These are phyloP conservation scores for Opisthograptis luteolata DNA, from an alignment of 2,888 invertebrate genomes.

Conservation along the genomic window DNA sequence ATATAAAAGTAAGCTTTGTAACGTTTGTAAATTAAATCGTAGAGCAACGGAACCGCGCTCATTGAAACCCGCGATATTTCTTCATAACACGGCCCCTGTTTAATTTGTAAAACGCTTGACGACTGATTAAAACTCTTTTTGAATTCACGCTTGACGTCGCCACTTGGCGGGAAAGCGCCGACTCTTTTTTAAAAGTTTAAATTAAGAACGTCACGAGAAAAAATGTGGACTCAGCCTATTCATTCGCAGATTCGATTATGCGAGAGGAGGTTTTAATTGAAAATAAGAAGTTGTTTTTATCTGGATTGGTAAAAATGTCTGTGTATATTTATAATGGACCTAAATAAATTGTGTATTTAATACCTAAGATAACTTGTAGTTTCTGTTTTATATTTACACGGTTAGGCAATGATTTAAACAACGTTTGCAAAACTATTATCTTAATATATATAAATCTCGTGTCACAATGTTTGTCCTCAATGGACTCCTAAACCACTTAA, in stretches of 20 bases:
- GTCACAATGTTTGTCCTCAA: too few species aligned
- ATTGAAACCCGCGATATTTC: conserved; percentile 68
- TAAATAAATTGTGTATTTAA: too few species aligned
- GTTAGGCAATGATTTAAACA: too few species aligned
- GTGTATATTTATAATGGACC: too few species aligned
- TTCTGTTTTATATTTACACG: too few species aligned
- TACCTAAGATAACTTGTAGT: too few species aligned
- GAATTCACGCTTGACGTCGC: conserved; percentile 65
- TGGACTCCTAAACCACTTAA: too few species aligned
- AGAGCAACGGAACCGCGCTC: conserved; percentile 56
- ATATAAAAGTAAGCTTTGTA: too few species aligned
- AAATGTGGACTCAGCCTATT: conserved; percentile 19
- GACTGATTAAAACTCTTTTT: conserved; percentile 83
- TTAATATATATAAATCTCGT: too few species aligned
- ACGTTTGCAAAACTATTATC: too few species aligned
- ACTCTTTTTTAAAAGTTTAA: conserved; percentile 19
- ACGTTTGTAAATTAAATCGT: not conserved
- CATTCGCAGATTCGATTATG: conserved; percentile 15
- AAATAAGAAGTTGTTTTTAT: conserved; percentile 2
- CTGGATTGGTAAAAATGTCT: too few species aligned
- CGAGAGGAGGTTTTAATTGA: conserved; percentile 4
- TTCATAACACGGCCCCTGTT: conserved; percentile 81
- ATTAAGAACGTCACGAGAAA: conserved; percentile 30
- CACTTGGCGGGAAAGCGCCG: conserved; percentile 29
- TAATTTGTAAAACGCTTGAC: conserved; percentile 84